Evolutionary conservation across 2,888 invertebrate genomes (phyloP).

Genomic region (Drosophila eohydei): DNA sequence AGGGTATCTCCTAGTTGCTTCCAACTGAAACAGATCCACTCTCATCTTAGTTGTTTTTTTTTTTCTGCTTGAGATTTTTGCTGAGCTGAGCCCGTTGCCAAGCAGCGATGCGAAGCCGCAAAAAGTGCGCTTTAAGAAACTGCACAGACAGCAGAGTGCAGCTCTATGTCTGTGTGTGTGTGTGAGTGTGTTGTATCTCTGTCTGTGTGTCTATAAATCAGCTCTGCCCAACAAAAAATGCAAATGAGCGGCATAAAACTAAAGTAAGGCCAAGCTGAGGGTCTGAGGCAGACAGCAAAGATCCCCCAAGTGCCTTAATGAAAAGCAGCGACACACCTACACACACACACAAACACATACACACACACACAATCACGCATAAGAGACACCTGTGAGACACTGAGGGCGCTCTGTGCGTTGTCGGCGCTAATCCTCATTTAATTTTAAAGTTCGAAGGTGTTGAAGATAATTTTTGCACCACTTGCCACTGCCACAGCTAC

Average conservation of each 20-base stretch:
- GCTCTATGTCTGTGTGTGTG: neutral
- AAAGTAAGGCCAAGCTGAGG: constrained; percentile 25
- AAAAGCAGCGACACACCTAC: constrained; percentile 62
- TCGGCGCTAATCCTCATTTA: constrained; percentile 84
- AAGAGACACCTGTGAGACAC: constrained; percentile 30
- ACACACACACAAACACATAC: constrained; percentile 8
- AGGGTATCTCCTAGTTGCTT: neutral
- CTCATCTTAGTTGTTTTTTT: neutral
- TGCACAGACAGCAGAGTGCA: constrained; percentile 36
- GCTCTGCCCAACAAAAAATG: constrained; percentile 62
- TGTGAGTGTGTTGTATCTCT: neutral
- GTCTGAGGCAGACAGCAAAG: constrained; percentile 62
- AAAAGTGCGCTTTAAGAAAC: constrained; percentile 50
- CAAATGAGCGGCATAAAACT: constrained; percentile 72
- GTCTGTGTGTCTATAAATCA: constrained; percentile 53
- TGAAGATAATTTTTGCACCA: constrained; percentile 84
- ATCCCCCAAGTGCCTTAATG: constrained; percentile 75
- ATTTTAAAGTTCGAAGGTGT: constrained; percentile 85
- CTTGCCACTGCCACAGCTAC: constrained; percentile 55
- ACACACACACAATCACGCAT: constrained; percentile 18
- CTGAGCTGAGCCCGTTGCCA: constrained; percentile 36
- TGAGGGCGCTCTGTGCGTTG: constrained; percentile 59
- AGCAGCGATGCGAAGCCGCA: constrained; percentile 39
- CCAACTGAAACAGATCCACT: neutral
- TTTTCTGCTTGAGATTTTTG: constrained; percentile 24